Evolutionary conservation across 2,888 invertebrate genomes (phyloP).

Genomic region (Aphrophora alni): DNA sequence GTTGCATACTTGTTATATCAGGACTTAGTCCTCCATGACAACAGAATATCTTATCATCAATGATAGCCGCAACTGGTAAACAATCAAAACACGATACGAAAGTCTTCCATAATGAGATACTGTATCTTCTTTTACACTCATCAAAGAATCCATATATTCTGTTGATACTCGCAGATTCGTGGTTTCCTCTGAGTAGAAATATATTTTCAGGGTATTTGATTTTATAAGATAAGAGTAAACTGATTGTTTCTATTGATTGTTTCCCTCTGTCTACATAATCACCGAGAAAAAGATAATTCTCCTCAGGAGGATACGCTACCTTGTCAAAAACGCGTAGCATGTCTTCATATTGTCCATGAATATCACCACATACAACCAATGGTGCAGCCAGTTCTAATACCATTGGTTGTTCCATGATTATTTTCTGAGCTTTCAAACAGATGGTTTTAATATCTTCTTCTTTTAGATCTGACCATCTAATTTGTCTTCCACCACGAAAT

Average conservation of each 20-base stretch:
- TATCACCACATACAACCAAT: conserved; percentile 37
- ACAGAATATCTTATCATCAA: conserved; percentile 70
- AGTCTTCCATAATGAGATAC: conserved; percentile 55
- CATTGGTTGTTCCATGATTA: conserved; percentile 37
- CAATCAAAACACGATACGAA: conserved; percentile 60
- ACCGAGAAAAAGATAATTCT: conserved; percentile 14
- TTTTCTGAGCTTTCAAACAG: conserved; percentile 36
- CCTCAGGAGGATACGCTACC: background rate
- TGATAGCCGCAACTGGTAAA: conserved; percentile 67
- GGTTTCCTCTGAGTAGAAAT: conserved; percentile 93
- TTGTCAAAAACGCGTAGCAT: conserved; percentile 12
- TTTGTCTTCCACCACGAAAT: conserved; percentile 2
- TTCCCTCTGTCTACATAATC: conserved; percentile 26
- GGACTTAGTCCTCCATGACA: conserved; percentile 64
- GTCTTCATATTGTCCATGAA: conserved; percentile 24
- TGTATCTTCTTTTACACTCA: conserved; percentile 75
- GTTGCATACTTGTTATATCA: conserved; percentile 62
- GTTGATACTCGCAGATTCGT: conserved; percentile 94
- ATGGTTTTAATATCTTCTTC: conserved; percentile 38
- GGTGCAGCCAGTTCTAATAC: conserved; percentile 41
- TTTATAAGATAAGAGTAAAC: conserved; percentile 95
- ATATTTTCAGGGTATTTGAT: conserved; percentile 99
- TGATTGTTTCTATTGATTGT: conserved; percentile 96
- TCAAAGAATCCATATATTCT: conserved; percentile 76
- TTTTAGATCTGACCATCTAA: background rate